Evolutionary conservation across 1,140 invertebrate genomes (phyloP), one percentile per base, ranked within the genome.

Genomic region (Periplaneta americana): DNA sequence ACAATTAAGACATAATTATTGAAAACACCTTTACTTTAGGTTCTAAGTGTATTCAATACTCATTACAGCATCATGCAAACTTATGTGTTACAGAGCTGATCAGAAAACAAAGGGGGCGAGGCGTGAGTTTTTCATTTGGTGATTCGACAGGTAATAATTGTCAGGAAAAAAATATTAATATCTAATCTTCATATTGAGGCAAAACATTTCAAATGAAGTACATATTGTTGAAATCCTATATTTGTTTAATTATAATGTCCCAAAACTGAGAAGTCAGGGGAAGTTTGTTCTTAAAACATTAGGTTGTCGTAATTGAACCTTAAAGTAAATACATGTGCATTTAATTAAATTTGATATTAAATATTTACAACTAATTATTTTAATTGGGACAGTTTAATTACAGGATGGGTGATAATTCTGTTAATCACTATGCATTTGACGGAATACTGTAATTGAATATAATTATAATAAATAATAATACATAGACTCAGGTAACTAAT

Each of bases 121-220:
- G 36, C 34, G 81, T 81, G 28, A 76, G 66, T 36, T 81, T 81
- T 78, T 78, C 81, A 13, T 81, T 81, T 36, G 81, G 81, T 77
- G 81, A 81, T 78, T 81, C 81, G 17, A 81, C 81, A 81, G 81
- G 81, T 81, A 81, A 81, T 34, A 28, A 15, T 32, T 22, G 32
- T 28, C 28, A 66, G 48, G n/a, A 66, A 28, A n/a, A 28, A 0
- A 15, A 48, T 28, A 6, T 66, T n/a, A 66, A 28, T 15, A 9
- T 13, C 4, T 15, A 48, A 22, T 22, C 18, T 39, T 4, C 18
- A 17, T 39, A 39, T 39, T 39, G 11, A 39, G 1, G 11, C 4
- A 39, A 39, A 39, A 15, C 2, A 11, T 66, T 66, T 66, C 10
- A 28, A 66, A 66, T 66, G 28, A 66, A 28, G 28, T 48, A 48